Evolutionary conservation across 2,113 vertebrate species (phyloP).

Genomic region (Fukomys damarensis): DNA sequence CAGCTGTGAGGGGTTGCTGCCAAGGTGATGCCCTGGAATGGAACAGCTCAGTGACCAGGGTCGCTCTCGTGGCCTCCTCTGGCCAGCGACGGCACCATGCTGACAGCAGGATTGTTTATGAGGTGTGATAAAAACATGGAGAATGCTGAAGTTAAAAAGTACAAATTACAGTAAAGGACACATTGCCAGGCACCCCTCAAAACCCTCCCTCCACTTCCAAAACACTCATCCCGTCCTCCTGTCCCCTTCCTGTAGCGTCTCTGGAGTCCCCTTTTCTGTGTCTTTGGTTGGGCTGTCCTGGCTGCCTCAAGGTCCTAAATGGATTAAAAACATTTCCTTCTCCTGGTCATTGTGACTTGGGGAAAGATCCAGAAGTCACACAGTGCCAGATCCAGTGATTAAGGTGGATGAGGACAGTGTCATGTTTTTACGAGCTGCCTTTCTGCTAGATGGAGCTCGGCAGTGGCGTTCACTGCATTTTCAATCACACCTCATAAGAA

Average conservation of each 20-base stretch:
- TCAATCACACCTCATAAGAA: background rate
- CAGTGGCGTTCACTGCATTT: background rate
- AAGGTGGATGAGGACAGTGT: background rate
- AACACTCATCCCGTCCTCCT: background rate
- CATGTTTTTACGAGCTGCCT: background rate
- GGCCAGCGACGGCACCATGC: background rate
- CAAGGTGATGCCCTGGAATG: constrained; percentile 11
- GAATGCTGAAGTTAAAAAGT: background rate
- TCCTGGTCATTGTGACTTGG: background rate
- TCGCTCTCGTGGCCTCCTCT: background rate
- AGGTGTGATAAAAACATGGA: background rate
- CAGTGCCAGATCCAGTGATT: background rate
- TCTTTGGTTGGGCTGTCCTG: background rate
- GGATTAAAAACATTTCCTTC: background rate
- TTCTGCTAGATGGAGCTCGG: background rate
- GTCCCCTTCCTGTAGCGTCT: background rate
- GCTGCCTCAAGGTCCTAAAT: background rate
- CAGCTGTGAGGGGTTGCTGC: background rate
- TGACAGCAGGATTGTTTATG: background rate
- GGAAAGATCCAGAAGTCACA: background rate
- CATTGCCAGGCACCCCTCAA: no score
- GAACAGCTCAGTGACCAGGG: background rate
- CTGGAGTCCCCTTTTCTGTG: background rate
- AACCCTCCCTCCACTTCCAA: no score
- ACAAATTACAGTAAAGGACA: background rate